Evolutionary conservation across 2,888 invertebrate genomes (phyloP).

Genomic region (Lasioglossum pauxillum): DNA sequence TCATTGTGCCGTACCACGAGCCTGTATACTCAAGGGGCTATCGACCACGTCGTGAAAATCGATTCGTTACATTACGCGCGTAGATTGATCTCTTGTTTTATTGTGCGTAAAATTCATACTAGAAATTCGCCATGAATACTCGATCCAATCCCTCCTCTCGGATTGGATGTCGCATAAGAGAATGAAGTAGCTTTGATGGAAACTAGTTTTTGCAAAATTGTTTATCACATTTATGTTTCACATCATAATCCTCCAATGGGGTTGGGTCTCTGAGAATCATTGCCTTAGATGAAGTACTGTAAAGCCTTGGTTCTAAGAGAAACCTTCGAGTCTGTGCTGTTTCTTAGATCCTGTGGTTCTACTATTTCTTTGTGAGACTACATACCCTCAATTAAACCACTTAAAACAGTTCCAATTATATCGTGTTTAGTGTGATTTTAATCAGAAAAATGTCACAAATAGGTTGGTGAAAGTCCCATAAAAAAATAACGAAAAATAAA

Average conservation of each 20-base stretch:
- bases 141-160: background rate
- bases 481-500: too few relatives aligned
- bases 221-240: background rate
- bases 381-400: too few relatives aligned
- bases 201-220: background rate
- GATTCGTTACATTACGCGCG: conserved; percentile 52
- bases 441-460: too few relatives aligned
- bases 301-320: too few relatives aligned
- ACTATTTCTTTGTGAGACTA: too few relatives aligned
- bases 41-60: conserved; percentile 46
- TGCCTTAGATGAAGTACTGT: too few relatives aligned
- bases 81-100: conserved; percentile 51
- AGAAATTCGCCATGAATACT: background rate
- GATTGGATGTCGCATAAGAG: background rate
- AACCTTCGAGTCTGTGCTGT: too few relatives aligned
- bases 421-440: too few relatives aligned
- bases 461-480: too few relatives aligned
- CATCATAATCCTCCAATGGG: background rate
- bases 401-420: too few relatives aligned
- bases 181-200: background rate
- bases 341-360: too few relatives aligned
- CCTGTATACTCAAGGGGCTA: conserved; percentile 24
- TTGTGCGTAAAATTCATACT: conserved; percentile 38
- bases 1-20: conserved; percentile 37
- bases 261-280: background rate